Evolutionary conservation across 1,140 invertebrate genomes (phyloP).

Genomic region (Diachasma alloeum): DNA sequence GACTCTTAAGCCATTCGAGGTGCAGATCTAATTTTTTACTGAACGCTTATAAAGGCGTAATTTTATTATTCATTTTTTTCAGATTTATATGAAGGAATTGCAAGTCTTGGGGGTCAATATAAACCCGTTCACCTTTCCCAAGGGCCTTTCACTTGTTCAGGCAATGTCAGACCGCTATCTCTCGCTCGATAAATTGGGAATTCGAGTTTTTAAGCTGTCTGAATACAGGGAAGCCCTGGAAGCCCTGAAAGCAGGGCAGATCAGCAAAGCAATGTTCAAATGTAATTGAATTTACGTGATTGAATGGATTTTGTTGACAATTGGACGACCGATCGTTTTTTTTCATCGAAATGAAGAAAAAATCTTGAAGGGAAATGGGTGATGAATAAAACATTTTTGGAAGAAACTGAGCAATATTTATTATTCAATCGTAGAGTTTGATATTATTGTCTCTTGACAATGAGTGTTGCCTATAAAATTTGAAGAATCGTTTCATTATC

Average conservation of each 20-base stretch:
- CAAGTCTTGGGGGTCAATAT: slow-evolving; percentile 72
- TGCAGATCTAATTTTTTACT: slow-evolving; percentile 1
- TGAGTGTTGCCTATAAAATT: not conserved
- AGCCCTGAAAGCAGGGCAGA: slow-evolving; percentile 67
- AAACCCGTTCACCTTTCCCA: slow-evolving; percentile 74
- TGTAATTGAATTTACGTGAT: slow-evolving; percentile 41
- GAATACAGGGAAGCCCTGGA: slow-evolving; percentile 69
- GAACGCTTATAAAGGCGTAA: no score
- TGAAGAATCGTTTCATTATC: not conserved
- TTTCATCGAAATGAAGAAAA: no score
- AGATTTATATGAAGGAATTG: slow-evolving; percentile 74
- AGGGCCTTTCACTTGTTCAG: slow-evolving; percentile 69
- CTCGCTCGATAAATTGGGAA: slow-evolving; percentile 71
- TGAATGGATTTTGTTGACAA: no score
- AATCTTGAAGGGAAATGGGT: no score
- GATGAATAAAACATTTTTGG: not conserved
- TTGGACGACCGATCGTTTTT: no score
- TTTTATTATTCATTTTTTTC: slow-evolving; percentile 44
- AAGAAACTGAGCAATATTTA: not conserved
- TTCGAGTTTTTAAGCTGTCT: slow-evolving; percentile 69
- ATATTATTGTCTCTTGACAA: not conserved
- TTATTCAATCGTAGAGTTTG: not conserved
- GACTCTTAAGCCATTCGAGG: slow-evolving; percentile 55
- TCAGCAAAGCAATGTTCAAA: slow-evolving; percentile 75
- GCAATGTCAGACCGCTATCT: slow-evolving; percentile 73